Evolutionary conservation across 2,888 invertebrate species (phyloP).

Genomic region (Tiliacea citrago): DNA sequence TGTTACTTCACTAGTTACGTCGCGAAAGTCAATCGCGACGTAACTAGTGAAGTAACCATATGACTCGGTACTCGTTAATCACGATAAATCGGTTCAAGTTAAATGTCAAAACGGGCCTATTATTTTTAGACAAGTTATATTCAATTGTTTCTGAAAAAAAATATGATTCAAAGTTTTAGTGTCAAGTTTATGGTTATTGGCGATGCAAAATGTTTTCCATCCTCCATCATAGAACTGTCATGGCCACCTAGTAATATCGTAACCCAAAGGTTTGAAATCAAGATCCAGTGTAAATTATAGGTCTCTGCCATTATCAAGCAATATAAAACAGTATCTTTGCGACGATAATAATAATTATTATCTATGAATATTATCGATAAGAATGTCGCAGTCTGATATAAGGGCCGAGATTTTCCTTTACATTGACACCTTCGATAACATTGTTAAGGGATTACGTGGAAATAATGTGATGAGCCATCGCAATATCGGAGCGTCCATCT

Average conservation of each 20-base stretch:
- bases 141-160: no score
- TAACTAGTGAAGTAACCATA: no score
- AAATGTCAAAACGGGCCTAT: no score
- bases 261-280: not conserved
- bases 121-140: no score
- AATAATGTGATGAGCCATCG: conserved; percentile 23
- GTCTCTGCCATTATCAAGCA: not conserved
- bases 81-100: no score
- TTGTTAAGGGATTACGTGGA: conserved; percentile 1
- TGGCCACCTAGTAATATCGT: not conserved
- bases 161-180: no score
- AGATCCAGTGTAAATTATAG: not conserved
- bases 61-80: no score
- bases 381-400: conserved; percentile 47
- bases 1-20: no score
- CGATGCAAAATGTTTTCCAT: no score
- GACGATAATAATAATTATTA: conserved; percentile 19
- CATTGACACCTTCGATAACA: conserved; percentile 32
- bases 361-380: conserved; percentile 32
- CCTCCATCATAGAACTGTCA: not conserved
- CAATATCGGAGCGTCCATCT: not conserved
- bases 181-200: no score
- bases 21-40: no score
- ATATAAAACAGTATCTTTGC: conserved; percentile 1
- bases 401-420: conserved; percentile 46